These are phyloP conservation scores for Formica selysi DNA, from an alignment of 1,140 invertebrate genomes.

Conservation along the genomic window DNA sequence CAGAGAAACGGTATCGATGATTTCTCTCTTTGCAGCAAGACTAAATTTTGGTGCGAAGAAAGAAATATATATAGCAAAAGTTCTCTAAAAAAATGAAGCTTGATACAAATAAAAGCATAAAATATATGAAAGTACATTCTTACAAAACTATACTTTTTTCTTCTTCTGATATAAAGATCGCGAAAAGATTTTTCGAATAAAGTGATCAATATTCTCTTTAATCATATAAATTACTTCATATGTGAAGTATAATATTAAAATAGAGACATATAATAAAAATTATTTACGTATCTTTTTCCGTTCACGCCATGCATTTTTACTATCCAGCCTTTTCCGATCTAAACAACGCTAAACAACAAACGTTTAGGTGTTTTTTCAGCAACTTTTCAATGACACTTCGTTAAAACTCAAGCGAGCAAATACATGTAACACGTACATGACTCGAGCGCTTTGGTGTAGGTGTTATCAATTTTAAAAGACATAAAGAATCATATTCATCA, in stretches of 20 bases:
- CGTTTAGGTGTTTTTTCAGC: not conserved
- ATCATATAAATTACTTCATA: not conserved
- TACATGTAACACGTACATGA: not conserved
- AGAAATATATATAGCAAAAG: not conserved
- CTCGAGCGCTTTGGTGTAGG: not conserved
- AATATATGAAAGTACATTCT: too few relatives aligned
- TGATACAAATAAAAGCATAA: not conserved
- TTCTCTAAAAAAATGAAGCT: not conserved
- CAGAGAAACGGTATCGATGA: not conserved
- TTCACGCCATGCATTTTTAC: not conserved
- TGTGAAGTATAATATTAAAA: not conserved
- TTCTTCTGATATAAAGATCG: not conserved
- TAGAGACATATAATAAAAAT: not conserved
- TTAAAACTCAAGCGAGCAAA: not conserved
- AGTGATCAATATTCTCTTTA: not conserved
- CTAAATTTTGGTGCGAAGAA: constrained; percentile 13
- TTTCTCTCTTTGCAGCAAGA: not conserved
- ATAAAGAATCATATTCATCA: constrained; percentile 38
- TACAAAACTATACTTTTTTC: too few relatives aligned
- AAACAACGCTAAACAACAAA: not conserved
- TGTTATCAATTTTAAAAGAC: constrained; percentile 38
- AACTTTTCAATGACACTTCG: not conserved
- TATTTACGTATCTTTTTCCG: not conserved
- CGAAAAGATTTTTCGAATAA: not conserved
- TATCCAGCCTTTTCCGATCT: not conserved